These are phyloP conservation scores for Actenoides lindsayi DNA, from an alignment of 2,113 vertebrate genomes.

Conservation along the genomic window DNA sequence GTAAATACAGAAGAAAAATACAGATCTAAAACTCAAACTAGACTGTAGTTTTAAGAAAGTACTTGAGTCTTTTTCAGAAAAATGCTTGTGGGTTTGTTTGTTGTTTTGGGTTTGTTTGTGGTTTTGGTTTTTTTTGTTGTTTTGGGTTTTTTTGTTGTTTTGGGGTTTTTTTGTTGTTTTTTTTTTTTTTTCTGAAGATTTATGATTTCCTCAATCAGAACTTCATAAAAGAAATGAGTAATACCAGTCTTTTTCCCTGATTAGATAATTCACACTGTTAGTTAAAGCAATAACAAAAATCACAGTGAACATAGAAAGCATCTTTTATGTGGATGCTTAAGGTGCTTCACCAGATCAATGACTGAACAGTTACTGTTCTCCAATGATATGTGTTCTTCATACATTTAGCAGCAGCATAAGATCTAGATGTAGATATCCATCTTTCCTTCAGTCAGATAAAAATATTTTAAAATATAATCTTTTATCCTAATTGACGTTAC, in stretches of 20 bases:
- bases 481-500: not conserved
- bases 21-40: fast-evolving
- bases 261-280: not conserved
- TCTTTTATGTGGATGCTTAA: not conserved
- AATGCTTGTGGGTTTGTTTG: too few species aligned
- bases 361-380: not conserved
- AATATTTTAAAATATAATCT: not conserved
- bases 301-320: not conserved
- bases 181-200: not conserved
- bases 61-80: not conserved
- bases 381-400: not conserved
- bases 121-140: too few species aligned
- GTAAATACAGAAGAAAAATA: not conserved
- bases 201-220: not conserved
- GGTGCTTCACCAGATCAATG: not conserved
- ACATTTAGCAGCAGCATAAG: not conserved
- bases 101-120: too few species aligned
- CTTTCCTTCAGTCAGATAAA: not conserved
- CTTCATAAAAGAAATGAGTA: not conserved
- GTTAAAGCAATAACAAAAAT: not conserved
- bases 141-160: too few species aligned
- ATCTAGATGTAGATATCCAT: not conserved
- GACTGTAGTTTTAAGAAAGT: not conserved
- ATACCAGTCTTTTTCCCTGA: not conserved
- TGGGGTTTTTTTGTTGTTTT: too few species aligned